Conservation (phyloP, 1,140 invertebrate genomes). For the Aplysia californica region DNA sequence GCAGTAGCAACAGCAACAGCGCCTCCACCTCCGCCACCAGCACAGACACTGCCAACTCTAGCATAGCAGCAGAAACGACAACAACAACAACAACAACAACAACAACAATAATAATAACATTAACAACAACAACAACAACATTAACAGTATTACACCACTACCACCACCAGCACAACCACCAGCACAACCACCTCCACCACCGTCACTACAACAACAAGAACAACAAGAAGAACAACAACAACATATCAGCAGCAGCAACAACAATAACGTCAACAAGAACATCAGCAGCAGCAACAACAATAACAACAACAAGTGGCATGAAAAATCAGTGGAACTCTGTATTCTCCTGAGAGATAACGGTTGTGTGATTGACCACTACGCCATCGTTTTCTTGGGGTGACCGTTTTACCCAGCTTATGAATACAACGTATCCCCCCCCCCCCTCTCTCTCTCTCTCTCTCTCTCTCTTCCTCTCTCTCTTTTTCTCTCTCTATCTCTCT, state of each 20-base stretch:
- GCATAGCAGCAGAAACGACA: neutral
- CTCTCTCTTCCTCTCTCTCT: conserved; percentile 9
- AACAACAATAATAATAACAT: neutral
- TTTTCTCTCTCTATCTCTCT: no score
- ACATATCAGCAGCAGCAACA: no score
- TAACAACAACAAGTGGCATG: neutral
- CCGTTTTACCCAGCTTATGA: no score
- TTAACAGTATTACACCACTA: neutral
- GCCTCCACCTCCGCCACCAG: neutral
- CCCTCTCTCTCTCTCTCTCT: neutral
- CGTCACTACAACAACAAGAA: neutral
- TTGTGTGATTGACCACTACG: no score
- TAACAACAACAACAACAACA: neutral
- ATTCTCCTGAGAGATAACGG: no score
- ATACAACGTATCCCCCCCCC: neutral
- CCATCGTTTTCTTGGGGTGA: no score
- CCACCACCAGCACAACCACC: neutral
- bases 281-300: no score
- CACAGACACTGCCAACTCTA: neutral
- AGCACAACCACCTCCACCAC: neutral
- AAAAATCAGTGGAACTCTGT: no score
- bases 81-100: conserved; percentile 10
- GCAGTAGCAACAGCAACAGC: neutral
- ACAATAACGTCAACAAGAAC: no score
- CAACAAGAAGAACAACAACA: neutral